Evolutionary conservation across 2,113 vertebrate genomes (phyloP), one percentile per base, ranked within the genome.

Genomic region (Microcebus griseorufus): DNA sequence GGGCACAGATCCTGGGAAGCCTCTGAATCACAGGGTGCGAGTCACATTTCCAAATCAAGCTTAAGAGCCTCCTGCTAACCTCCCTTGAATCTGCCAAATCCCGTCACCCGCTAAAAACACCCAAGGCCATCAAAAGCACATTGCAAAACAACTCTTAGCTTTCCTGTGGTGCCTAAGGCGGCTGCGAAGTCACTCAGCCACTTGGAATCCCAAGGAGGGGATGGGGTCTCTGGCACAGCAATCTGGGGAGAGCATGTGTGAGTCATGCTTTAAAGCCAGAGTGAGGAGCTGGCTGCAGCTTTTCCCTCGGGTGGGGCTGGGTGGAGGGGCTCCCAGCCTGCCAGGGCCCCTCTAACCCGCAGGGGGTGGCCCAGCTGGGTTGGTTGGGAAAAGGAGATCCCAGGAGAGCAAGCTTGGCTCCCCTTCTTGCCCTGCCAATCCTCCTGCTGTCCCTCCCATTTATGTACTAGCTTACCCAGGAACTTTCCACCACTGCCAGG

Each of bases 251-350:
- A 64, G 72, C n/a, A 4, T 9, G 29, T 58, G 9, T 93, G 97
- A 98, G 95, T 96, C 95, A 96, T 27, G 55, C 93, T 97, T 72
- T 96, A 90, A 96, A 94, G 94, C 42, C 3, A 2, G 51, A 75
- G 67, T 93, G 92, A 96, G 96, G 94, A 97, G 69, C 45, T 67
- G 0, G 64, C 25, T 62, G 73, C 80, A 95, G 94, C 73, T 89
- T 84, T 92, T 84, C 91, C 94, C 90, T 65, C 20, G 88, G 83
- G 79, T 92, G 89, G 91, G 69, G 73, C 67, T 76, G 73, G 62
- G 64, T 53, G 25, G 69, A 82, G 55, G 92, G 76, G 83, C 25
- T 20, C 83, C 20, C 32, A 55, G 70, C 9, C 72, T 73, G 72
- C 23, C 16, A 23, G 48, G 72, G 62, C 7, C 90, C 92, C 83